These are phyloP conservation scores for Chaetops frenatus DNA, from an alignment of 2,113 vertebrate genomes.

Conservation along the genomic window DNA sequence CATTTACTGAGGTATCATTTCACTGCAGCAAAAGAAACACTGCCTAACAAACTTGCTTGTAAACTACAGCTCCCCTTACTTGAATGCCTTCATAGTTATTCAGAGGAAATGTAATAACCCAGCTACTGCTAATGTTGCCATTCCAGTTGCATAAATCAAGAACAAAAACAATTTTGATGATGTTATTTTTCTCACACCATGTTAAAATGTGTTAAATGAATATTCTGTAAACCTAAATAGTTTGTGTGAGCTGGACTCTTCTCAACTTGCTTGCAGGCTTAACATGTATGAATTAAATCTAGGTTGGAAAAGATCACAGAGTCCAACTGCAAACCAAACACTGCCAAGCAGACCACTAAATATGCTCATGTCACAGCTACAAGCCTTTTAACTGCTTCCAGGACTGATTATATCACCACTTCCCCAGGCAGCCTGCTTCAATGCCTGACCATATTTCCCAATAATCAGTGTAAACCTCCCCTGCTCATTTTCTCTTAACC, in stretches of 20 bases:
- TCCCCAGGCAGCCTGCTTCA: neutral
- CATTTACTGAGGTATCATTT: neutral
- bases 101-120: neutral
- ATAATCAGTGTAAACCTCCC: too few relatives aligned
- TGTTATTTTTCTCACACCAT: neutral
- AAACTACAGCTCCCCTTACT: neutral
- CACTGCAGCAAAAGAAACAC: neutral
- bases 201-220: neutral
- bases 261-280: neutral
- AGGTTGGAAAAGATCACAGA: neutral
- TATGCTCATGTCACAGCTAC: fast-evolving
- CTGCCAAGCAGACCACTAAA: neutral
- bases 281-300: neutral
- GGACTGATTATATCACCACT: neutral
- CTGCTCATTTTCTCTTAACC: neutral
- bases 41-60: neutral
- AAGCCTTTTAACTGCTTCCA: neutral
- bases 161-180: neutral
- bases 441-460: fast-evolving
- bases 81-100: neutral
- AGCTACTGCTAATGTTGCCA: neutral
- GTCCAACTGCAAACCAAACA: neutral
- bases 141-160: neutral
- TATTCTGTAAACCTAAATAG: neutral
- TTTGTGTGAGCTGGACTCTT: neutral